Percentiles rank a stretch among this genome's conserved stretches.
These are phyloP conservation scores for Ormyrus thymus DNA, from an alignment of 2,888 invertebrate genomes.

Conservation along the genomic window DNA sequence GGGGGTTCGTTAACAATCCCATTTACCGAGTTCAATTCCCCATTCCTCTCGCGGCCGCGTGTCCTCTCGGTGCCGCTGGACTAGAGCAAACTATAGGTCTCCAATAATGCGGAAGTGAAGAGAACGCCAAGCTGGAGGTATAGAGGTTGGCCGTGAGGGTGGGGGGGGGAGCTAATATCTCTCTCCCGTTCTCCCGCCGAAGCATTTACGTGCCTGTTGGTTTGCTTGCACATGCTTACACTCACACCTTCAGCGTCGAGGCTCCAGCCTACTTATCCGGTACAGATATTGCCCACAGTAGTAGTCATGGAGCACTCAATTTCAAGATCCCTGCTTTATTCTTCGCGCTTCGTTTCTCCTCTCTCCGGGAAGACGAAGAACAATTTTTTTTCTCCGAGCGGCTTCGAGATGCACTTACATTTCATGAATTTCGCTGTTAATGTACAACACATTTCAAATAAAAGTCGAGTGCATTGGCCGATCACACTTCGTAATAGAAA, in stretches of 20 bases:
- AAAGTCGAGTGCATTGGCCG: no score
- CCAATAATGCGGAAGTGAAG: constrained; percentile 61
- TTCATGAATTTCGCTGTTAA: no score
- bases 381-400: no score
- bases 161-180: constrained; percentile 41
- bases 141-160: constrained; percentile 46
- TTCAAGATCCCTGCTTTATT: no score
- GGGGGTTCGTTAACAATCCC: constrained; percentile 59
- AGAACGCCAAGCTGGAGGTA: background rate
- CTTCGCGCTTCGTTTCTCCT: no score
- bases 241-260: background rate
- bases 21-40: constrained; percentile 63
- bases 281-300: no score
- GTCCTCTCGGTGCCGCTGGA: constrained; percentile 43
- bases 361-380: no score
- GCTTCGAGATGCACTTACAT: no score
- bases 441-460: no score
- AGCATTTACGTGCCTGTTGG: background rate
- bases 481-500: no score
- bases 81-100: constrained; percentile 55
- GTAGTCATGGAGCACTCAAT: no score
- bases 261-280: no score
- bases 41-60: constrained; percentile 44
- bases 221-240: background rate
- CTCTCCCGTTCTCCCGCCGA: background rate